phyloP scores from a whole-genome alignment of 1,140 invertebrate genomes.

The Lucilia cuprina region DNA sequence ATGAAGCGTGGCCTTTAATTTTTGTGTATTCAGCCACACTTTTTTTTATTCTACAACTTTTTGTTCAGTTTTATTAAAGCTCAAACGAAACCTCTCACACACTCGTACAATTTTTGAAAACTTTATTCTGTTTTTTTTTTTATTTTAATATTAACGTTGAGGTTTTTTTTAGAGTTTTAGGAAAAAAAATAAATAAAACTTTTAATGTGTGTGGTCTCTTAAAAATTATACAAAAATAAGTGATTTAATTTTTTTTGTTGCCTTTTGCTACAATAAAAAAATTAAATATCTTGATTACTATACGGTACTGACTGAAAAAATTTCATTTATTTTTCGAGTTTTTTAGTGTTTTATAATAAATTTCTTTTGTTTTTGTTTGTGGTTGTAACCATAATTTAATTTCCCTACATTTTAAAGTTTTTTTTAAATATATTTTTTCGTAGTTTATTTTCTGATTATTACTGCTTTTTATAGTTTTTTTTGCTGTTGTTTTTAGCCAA shows the following conservation, averaged over 20 bases:
- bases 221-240: not conserved
- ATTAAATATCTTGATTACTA: not conserved
- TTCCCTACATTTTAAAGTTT: not conserved
- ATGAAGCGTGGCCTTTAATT: conserved; percentile 42
- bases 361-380: not conserved
- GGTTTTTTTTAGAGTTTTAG: not conserved
- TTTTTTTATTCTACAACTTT: not conserved
- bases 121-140: not conserved
- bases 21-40: conserved; percentile 40
- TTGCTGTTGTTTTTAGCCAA: not conserved
- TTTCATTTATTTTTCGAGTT: not conserved
- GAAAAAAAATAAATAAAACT: not conserved
- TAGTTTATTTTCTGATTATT: not conserved
- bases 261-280: not conserved
- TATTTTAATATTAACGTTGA: not conserved
- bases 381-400: not conserved
- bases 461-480: not conserved
- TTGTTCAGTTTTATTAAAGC: conserved; percentile 19
- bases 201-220: not conserved
- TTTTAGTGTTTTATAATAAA: not conserved
- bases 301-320: not conserved
- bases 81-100: not conserved
- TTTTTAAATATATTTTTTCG: not conserved
- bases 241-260: not conserved
- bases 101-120: not conserved